phyloP scores from a whole-genome alignment of 2,888 invertebrate genomes.

The Mythimna vitellina region DNA sequence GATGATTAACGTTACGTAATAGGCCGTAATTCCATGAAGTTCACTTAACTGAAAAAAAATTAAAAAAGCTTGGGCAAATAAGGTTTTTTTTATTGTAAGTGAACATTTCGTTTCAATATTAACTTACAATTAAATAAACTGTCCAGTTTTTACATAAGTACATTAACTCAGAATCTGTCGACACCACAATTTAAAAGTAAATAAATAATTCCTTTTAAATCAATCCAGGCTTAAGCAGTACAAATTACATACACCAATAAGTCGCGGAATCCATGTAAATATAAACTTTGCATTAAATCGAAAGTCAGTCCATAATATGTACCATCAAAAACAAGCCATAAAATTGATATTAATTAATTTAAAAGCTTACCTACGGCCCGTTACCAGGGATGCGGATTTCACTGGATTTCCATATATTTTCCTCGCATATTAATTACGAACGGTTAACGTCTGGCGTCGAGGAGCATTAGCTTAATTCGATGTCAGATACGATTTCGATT shows the following conservation, averaged over 20 bases:
- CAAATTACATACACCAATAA: constrained; percentile 10
- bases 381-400: constrained; percentile 52
- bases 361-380: constrained; percentile 64
- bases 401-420: constrained; percentile 79
- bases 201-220: constrained; percentile 18
- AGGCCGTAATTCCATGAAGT: too few relatives aligned
- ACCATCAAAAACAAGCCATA: constrained; percentile 47
- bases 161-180: neutral
- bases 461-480: constrained; percentile 87
- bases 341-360: constrained; percentile 69
- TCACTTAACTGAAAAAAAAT: too few relatives aligned
- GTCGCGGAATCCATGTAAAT: constrained; percentile 2
- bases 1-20: too few relatives aligned
- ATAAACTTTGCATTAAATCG: constrained; percentile 27
- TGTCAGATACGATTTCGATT: constrained; percentile 79
- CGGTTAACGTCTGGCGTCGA: constrained; percentile 76
- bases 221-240: neutral
- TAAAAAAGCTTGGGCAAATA: too few relatives aligned
- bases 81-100: neutral
- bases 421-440: constrained; percentile 81
- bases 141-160: neutral
- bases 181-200: neutral
- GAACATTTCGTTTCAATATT: neutral
- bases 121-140: neutral
- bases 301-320: constrained; percentile 36